A percentile compares a stretch with the other conserved stretches of the same genome.
These are phyloP conservation scores for Eueides isabella DNA, from an alignment of 1,140 invertebrate genomes.

Conservation along the genomic window DNA sequence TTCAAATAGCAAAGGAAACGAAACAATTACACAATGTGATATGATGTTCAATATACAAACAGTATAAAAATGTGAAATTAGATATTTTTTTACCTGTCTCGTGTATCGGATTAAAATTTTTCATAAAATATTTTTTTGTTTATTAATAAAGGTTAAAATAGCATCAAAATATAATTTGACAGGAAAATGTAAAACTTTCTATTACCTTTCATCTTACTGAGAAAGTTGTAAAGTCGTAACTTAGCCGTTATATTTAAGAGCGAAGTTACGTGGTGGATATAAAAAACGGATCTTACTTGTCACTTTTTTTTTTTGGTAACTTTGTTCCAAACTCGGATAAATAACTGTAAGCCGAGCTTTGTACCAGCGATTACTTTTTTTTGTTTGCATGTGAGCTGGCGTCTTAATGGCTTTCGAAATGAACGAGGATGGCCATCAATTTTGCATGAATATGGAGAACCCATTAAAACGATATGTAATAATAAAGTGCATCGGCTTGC, in stretches of 20 bases:
- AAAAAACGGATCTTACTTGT: slow-evolving; percentile 35
- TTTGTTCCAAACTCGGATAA: slow-evolving; percentile 46
- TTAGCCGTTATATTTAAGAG: slow-evolving; percentile 44
- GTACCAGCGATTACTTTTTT: slow-evolving; percentile 21
- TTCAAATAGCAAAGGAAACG: too few species aligned
- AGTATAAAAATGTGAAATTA: too few species aligned
- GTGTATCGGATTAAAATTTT: too few species aligned
- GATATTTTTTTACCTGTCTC: too few species aligned
- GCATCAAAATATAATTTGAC: slow-evolving; percentile 42
- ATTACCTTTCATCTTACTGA: slow-evolving; percentile 39
- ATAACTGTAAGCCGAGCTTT: slow-evolving; percentile 44
- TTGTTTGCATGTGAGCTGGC: not conserved
- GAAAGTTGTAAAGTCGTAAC: slow-evolving; percentile 38
- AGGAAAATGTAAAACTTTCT: slow-evolving; percentile 43
- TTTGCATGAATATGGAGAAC: not conserved
- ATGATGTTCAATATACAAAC: too few species aligned
- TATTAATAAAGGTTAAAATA: slow-evolving; percentile 20
- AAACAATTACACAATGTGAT: too few species aligned
- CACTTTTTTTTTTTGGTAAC: slow-evolving; percentile 36
- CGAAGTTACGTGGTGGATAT: slow-evolving; percentile 38
- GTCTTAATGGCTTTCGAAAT: not conserved
- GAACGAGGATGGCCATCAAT: not conserved
- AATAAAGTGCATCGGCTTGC: not conserved
- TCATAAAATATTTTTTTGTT: too few species aligned
- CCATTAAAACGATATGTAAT: too few species aligned